Conservation (phyloP, 1,140 invertebrate genomes). For the Drosophila micromelanica region DNA sequence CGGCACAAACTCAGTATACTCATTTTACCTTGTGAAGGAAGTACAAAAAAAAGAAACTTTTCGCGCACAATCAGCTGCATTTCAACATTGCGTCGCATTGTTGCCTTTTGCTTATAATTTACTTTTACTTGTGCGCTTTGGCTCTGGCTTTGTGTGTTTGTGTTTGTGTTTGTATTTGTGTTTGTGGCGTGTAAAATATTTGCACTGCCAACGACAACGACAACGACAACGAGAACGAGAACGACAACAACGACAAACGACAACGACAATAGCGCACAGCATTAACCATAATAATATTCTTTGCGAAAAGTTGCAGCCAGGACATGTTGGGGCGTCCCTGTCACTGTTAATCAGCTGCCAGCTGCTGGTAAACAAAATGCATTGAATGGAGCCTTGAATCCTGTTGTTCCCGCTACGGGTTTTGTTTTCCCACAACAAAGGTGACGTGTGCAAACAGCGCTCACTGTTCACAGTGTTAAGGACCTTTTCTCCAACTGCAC, state of each 20-base stretch:
- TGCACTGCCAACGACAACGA: conserved; percentile 43
- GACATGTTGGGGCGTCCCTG: conserved; percentile 43
- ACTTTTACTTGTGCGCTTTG: conserved; percentile 75
- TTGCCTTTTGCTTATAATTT: conserved; percentile 80
- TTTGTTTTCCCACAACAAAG: conserved; percentile 11
- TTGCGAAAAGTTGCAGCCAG: conserved; percentile 40
- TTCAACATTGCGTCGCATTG: conserved; percentile 75
- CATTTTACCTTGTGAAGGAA: too few species aligned
- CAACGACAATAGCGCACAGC: conserved; percentile 60
- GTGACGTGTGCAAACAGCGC: not conserved
- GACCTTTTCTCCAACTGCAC: not conserved
- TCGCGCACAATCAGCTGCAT: conserved; percentile 81
- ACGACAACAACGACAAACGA: conserved; percentile 13
- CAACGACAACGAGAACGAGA: conserved; percentile 1
- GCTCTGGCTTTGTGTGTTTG: conserved; percentile 58
- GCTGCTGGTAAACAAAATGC: conserved; percentile 72
- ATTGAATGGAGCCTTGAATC: conserved; percentile 45
- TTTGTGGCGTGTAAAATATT: conserved; percentile 72
- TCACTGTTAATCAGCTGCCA: conserved; percentile 76
- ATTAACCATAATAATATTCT: conserved; percentile 77
- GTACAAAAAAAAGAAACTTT: conserved; percentile 74
- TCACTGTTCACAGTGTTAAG: not conserved
- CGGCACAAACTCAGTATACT: too few species aligned
- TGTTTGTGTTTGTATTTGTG: conserved; percentile 37
- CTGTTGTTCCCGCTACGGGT: conserved; percentile 28